Conservation (phyloP, 1,140 invertebrate species). For the Whitmania pigra region DNA sequence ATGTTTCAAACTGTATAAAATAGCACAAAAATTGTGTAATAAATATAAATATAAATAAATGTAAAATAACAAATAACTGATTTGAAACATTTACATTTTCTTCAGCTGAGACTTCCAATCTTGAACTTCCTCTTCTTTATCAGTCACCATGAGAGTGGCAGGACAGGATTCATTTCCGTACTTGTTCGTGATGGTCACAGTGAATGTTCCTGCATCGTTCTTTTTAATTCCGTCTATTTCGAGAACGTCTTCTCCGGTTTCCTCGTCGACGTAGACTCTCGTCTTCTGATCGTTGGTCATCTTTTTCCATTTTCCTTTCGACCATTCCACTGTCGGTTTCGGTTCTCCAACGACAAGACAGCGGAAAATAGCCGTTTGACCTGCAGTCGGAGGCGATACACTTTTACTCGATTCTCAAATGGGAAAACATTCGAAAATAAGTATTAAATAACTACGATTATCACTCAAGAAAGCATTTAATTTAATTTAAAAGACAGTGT, state of each 20-base stretch:
- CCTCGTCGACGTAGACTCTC: conserved; percentile 35
- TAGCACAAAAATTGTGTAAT: background rate
- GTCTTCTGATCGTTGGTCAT: conserved; percentile 31
- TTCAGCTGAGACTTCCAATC: conserved; percentile 40
- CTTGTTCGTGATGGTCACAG: conserved; percentile 38
- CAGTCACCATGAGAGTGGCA: conserved; percentile 41
- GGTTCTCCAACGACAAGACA: conserved; percentile 37
- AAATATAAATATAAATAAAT: conserved; percentile 1
- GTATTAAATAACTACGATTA: no score
- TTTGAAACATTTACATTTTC: no score
- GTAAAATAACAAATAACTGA: conserved; percentile 17
- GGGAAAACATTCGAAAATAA: no score
- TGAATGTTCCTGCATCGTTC: conserved; percentile 39
- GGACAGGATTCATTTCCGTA: conserved; percentile 36
- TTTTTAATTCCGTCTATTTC: conserved; percentile 34
- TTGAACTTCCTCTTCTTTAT: conserved; percentile 37
- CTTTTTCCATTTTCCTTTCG: conserved; percentile 41
- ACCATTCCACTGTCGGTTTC: conserved; percentile 37
- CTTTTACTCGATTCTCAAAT: background rate
- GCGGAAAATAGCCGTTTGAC: conserved; percentile 35
- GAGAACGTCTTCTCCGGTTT: conserved; percentile 35
- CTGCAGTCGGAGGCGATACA: conserved; percentile 14
- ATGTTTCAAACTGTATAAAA: conserved; percentile 27
- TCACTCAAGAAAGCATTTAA: no score
- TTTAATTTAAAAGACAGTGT: background rate